Base-by-base conservation (phyloP, 2,113 vertebrate species). In the Eurystomus gularis region DNA sequence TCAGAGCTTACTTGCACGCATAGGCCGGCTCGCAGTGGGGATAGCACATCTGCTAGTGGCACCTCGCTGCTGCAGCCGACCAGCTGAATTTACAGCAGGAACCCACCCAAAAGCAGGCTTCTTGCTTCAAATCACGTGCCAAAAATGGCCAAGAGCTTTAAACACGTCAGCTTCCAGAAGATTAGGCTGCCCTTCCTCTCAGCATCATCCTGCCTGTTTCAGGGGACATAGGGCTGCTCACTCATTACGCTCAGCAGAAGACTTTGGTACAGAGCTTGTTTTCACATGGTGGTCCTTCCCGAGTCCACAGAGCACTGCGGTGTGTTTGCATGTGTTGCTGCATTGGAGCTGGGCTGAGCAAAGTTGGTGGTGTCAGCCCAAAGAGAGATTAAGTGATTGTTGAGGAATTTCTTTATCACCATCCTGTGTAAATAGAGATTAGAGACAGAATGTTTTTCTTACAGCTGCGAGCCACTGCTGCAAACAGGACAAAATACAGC, bases 351-450 rank as follows among this genome's bases (percentile, higher is more conserved):
- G 64, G 46, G 51, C 40, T 94, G 28, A 75, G 88, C 49, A 55
- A 91, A 84, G 77, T 33, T 29, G 82, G 61, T 86, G 40, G 77
- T 88, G 88, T 94, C 88, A 95, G 90, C 92, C 35, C 77, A 58
- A 86, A 88, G 69, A 61, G 72, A 93, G 94, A 94, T 96, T 79
- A 96, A 96, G 71, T 82, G 94, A 92, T 96, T 90, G 69, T 40
- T 55, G 25, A 95, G 92, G 95, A 96, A 96, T 96, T 93, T 95
- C 90, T 88, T 95, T 97, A 97, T 96, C 92, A 71, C 86, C 40
- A 17, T 90, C 65, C 94, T 95, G 52, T 88, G 90, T 93, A 97
- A 97, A 97, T 24, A 96, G 29, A 96, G 94, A 96, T 93, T 91
- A 96, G 82, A 91, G 35, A 44, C 29, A 81, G 77, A 78, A 44